Base-by-base conservation (phyloP, 2,797 vertebrate species). In the Xenops minutus region DNA sequence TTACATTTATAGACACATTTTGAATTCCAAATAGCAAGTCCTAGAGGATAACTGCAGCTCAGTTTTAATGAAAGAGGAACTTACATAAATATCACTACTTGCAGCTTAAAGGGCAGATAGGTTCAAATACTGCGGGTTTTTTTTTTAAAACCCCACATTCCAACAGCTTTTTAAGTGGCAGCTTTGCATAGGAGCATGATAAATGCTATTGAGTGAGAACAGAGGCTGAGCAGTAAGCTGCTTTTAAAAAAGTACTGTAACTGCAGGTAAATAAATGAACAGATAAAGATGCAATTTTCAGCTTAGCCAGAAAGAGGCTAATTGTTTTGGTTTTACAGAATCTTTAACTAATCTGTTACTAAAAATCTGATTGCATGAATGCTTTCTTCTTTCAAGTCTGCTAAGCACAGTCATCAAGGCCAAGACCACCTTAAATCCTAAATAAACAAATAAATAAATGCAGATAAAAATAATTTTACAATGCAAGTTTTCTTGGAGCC, bases 1-100 rank as follows among this genome's bases (percentile, higher is more conserved):
- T 94, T 74, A 48, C 51, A 46, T 92, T 95, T 93, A 49, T 23
- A 83, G 84, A 62, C 59, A 46, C 10, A 69, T 87, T 95, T 89
- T 96, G 52, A 76, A 95, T 96, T 94, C 81, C 66, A 97, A 82
- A 89, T 69, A 88, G 67, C 68, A 96, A 95, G 86, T 95, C 69
- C 58, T 84, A 46, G 41, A 74, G 87, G 77, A 81, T 89, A 92
- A 87, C 72, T 83, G 37, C n/a, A 92, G 64, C 52, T 85, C 51
- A 34, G 24, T 72, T 90, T 83, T 88, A 97, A 91, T 88, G 76
- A 90, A 93, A 95, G 44, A 87, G 58, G 54, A 91, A 92, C 59
- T 97, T 95, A 71, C 23, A 48, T 85, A 96, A 97, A 92, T 90
- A 48, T 5, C 93, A 84, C 36, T 69, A 63, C 94, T 67, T 94